A percentile compares a stretch with the other conserved stretches of the same genome.
phyloP scores from a whole-genome alignment of 2,113 vertebrate genomes.

The Xiphias gladius region DNA sequence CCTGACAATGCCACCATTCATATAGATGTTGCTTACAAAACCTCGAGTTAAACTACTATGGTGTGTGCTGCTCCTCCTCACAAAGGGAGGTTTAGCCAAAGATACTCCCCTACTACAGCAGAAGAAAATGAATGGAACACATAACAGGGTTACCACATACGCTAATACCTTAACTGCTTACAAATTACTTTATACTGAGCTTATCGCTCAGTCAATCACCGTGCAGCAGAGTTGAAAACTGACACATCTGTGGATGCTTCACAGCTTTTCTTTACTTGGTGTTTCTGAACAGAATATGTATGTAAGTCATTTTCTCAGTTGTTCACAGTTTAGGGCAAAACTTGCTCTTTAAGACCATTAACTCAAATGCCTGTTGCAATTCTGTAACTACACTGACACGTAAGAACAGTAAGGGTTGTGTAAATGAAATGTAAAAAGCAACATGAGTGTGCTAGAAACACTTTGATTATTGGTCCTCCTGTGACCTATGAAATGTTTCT shows the following conservation, averaged over 20 bases:
- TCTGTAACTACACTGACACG: constrained; percentile 28
- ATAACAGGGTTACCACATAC: constrained; percentile 53
- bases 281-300: constrained; percentile 30
- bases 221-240: constrained; percentile 29
- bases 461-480: constrained; percentile 77
- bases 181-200: constrained; percentile 66
- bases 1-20: constrained; percentile 97
- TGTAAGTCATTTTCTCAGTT: constrained; percentile 6
- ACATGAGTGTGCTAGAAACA: constrained; percentile 49
- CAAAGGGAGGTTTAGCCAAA: constrained; percentile 74
- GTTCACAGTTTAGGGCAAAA: constrained; percentile 4
- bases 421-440: constrained; percentile 61
- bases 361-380: constrained; percentile 15
- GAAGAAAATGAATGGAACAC: constrained; percentile 59
- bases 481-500: constrained; percentile 83
- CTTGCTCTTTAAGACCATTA: constrained; percentile 33
- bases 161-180: constrained; percentile 66
- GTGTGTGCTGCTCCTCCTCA: constrained; percentile 79
- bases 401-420: constrained; percentile 37
- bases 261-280: constrained; percentile 33
- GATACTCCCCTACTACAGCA: constrained; percentile 53
- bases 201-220: constrained; percentile 65
- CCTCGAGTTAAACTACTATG: constrained; percentile 91
- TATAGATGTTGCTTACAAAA: constrained; percentile 92
- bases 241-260: constrained; percentile 42